Evolutionary conservation across 2,113 vertebrate species (phyloP).

Genomic region (Lota lota): DNA sequence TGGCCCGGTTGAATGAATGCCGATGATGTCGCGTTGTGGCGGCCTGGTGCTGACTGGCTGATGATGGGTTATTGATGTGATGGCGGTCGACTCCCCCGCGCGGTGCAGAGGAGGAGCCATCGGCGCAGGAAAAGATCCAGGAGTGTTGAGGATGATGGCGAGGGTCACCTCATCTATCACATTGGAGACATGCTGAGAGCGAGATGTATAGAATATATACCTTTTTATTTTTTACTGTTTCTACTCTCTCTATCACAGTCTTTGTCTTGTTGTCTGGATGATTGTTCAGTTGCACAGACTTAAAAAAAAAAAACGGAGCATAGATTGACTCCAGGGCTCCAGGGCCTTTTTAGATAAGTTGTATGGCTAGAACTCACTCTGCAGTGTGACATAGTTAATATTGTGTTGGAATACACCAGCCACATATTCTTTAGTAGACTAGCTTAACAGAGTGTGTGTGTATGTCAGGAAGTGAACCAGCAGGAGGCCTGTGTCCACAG

Average conservation of each 20-base stretch:
- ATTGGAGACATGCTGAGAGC: slow-evolving; percentile 95
- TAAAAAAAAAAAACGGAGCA: slow-evolving; percentile 32
- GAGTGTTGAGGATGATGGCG: slow-evolving; percentile 97
- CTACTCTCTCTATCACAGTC: slow-evolving; percentile 57
- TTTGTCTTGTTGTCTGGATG: slow-evolving; percentile 75
- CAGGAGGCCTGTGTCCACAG: slow-evolving; percentile 37
- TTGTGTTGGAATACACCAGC: slow-evolving; percentile 35
- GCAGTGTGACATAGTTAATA: slow-evolving; percentile 44
- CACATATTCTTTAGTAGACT: no score
- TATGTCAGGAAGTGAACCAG: slow-evolving; percentile 46
- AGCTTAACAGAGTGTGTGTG: neutral
- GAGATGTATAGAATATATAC: slow-evolving; percentile 92
- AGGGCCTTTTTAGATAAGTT: slow-evolving; percentile 23
- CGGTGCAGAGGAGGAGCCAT: slow-evolving; percentile 87
- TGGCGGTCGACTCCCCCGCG: slow-evolving; percentile 78
- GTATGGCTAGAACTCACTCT: slow-evolving; percentile 42
- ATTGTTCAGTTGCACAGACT: slow-evolving; percentile 62
- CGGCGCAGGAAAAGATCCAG: slow-evolving; percentile 86
- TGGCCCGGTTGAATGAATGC: slow-evolving; percentile 86
- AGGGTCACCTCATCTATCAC: slow-evolving; percentile 98
- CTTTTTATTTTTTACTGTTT: slow-evolving; percentile 81
- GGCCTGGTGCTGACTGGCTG: slow-evolving; percentile 80
- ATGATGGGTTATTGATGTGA: slow-evolving; percentile 74
- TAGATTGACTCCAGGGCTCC: slow-evolving; percentile 39
- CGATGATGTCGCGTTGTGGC: slow-evolving; percentile 80